Evolutionary conservation across 2,888 invertebrate species (phyloP).

Genomic region (Lochmaea crataegi): DNA sequence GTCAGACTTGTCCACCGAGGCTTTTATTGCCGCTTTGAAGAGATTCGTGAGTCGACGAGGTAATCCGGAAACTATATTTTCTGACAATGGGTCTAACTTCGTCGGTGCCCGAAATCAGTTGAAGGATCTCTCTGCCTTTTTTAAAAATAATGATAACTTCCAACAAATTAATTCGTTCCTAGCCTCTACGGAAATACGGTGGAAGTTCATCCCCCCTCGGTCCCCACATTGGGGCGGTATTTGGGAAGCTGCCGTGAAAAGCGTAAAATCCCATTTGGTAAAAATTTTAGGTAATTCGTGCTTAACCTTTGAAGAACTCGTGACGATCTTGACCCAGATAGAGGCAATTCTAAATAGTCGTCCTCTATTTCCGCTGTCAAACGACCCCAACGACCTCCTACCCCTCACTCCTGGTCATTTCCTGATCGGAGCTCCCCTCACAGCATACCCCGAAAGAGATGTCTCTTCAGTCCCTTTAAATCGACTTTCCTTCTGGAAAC

Average conservation of each 20-base stretch:
- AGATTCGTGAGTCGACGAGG: conserved; percentile 36
- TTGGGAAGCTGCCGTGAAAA: neutral
- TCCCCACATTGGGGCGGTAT: conserved; percentile 8
- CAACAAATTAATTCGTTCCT: neutral
- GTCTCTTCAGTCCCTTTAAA: neutral
- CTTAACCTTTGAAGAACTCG: neutral
- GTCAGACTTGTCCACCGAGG: conserved; percentile 23
- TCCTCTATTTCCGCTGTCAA: neutral
- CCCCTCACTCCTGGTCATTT: neutral
- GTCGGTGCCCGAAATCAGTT: conserved; percentile 19
- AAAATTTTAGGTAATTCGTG: neutral
- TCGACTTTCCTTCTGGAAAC: neutral
- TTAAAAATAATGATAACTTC: no score
- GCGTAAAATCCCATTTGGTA: neutral
- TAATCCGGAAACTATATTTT: conserved; percentile 27
- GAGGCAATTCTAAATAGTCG: neutral
- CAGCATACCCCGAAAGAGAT: no score
- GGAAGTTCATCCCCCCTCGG: conserved; percentile 1
- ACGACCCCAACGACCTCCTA: conserved; percentile 1
- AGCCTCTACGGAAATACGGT: neutral
- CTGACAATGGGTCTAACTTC: conserved; percentile 29
- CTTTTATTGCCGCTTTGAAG: conserved; percentile 22
- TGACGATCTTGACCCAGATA: neutral
- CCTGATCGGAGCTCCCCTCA: no score
- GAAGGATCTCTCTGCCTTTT: neutral